Percentiles rank a stretch among this genome's conserved stretches.
Conservation (phyloP, 2,797 vertebrate genomes). For the Chaunax sp. region DNA sequence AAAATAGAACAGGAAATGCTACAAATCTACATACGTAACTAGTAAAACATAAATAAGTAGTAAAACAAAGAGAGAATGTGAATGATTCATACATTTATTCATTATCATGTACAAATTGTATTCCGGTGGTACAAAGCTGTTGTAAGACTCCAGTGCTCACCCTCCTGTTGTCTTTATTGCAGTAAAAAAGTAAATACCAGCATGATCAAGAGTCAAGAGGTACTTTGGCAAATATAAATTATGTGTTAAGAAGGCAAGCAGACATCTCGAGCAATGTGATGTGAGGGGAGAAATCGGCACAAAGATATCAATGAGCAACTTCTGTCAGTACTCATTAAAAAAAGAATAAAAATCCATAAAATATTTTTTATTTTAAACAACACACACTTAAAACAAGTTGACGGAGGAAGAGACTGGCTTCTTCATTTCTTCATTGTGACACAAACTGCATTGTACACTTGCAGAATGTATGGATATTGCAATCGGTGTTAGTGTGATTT, state of each 20-base stretch:
- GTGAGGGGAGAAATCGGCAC: slow-evolving; percentile 56
- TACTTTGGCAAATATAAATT: slow-evolving; percentile 85
- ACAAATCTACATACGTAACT: not conserved
- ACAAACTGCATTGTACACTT: slow-evolving; percentile 52
- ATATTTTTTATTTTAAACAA: slow-evolving; percentile 94
- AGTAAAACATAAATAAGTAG: slow-evolving; percentile 7
- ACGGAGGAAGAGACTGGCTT: slow-evolving; percentile 76
- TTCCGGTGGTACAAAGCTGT: slow-evolving; percentile 82
- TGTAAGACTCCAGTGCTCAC: slow-evolving; percentile 79
- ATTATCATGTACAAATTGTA: slow-evolving; percentile 81
- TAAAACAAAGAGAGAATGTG: slow-evolving; percentile 26
- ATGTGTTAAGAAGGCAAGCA: slow-evolving; percentile 80
- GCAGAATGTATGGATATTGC: slow-evolving; percentile 50
- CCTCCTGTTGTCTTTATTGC: slow-evolving; percentile 79
- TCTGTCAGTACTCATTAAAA: slow-evolving; percentile 80
- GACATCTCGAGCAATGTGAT: slow-evolving; percentile 67
- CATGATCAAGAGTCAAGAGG: slow-evolving; percentile 79
- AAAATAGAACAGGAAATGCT: not conserved
- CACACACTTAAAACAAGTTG: slow-evolving; percentile 88
- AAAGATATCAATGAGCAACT: slow-evolving; percentile 48
- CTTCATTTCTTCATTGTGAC: slow-evolving; percentile 56
- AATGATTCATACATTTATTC: slow-evolving; percentile 82
- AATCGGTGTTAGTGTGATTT: slow-evolving; percentile 33
- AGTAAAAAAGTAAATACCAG: slow-evolving; percentile 83
- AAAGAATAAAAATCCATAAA: slow-evolving; percentile 93